Conservation (phyloP, 2,113 vertebrate species). For the Pithys albifrons region DNA sequence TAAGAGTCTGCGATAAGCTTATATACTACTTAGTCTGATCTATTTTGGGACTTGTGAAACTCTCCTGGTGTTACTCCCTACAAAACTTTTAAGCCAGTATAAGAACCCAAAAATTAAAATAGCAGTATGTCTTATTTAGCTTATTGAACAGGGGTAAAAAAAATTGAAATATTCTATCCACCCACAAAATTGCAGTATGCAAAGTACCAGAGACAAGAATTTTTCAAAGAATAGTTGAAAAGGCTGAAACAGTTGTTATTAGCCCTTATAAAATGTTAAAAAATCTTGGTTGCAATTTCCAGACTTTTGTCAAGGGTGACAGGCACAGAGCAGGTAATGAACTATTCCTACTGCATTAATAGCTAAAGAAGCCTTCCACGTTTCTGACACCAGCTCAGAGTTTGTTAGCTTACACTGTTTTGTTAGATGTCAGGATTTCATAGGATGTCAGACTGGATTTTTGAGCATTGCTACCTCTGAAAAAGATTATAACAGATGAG, state of each 20-base stretch:
- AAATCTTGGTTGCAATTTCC: neutral
- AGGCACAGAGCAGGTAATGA: neutral
- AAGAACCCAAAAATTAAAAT: neutral
- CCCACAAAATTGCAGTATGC: neutral
- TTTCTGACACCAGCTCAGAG: constrained; percentile 4
- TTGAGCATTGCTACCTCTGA: neutral
- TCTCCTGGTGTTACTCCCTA: neutral
- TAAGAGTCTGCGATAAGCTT: neutral
- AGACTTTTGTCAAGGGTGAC: neutral
- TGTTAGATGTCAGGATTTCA: neutral
- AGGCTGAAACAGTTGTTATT: neutral
- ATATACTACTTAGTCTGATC: neutral
- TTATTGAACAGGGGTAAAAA: neutral
- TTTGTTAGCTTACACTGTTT: neutral
- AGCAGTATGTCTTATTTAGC: neutral
- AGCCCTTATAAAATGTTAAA: neutral
- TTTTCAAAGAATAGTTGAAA: neutral
- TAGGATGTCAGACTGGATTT: neutral
- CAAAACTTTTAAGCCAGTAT: neutral
- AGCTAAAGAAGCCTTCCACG: neutral
- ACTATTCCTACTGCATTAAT: neutral
- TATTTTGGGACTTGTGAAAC: neutral
- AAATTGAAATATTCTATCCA: neutral
- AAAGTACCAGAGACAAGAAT: neutral
- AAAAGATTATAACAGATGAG: neutral